Conservation (phyloP, 2,888 invertebrate genomes). For the Limnephilus marmoratus region DNA sequence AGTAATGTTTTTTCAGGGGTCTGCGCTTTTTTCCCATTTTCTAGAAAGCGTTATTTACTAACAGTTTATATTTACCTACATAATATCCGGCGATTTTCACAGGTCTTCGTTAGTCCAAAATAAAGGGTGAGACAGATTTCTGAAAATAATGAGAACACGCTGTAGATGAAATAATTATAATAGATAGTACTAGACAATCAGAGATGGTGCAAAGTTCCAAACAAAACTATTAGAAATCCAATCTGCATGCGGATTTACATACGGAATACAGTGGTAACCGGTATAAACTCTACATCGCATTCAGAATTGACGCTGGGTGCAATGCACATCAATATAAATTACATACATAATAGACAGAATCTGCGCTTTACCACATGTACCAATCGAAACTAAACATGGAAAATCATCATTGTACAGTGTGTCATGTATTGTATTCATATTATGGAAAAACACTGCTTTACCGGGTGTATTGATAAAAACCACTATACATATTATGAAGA, state of each 20-base stretch:
- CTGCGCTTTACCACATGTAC: background rate
- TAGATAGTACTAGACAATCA: background rate
- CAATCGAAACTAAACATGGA: no score
- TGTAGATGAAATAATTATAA: background rate
- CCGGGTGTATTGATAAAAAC: background rate
- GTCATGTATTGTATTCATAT: background rate
- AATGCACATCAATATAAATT: background rate
- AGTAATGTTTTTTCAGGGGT: no score
- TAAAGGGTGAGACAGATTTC: no score
- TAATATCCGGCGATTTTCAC: no score
- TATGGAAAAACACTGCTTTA: background rate
- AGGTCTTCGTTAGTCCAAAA: no score
- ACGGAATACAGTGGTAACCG: background rate
- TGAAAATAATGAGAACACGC: background rate
- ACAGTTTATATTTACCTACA: no score
- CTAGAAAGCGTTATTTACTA: no score
- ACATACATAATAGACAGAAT: background rate
- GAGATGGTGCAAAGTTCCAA: background rate
- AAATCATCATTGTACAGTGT: background rate
- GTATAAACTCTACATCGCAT: background rate
- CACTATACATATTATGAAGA: no score
- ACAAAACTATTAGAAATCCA: conserved; percentile 10
- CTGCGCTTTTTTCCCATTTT: no score
- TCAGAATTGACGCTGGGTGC: background rate
- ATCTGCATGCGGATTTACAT: background rate